Percentiles rank a stretch among this genome's conserved stretches.
phyloP scores from a whole-genome alignment of 2,113 vertebrate species.

The Cyanistes caeruleus region DNA sequence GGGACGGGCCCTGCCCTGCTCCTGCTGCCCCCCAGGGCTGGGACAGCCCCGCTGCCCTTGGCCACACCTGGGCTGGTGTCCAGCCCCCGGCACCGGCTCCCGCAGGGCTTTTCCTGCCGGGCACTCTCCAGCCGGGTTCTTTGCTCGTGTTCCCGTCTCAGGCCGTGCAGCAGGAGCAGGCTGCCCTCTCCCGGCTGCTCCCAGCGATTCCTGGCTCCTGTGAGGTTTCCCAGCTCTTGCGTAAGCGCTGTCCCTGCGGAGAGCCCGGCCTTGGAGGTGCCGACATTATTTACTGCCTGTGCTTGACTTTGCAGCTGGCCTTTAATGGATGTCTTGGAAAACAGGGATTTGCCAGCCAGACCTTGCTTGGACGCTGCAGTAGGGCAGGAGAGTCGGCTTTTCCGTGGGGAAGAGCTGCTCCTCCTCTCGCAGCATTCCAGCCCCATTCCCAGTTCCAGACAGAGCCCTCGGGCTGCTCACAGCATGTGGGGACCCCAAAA shows the following conservation, averaged over 20 bases:
- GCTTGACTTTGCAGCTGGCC: not conserved
- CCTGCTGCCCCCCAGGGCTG: not conserved
- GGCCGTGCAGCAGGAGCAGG: not conserved
- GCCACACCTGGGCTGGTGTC: not conserved
- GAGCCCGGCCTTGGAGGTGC: rapidly evolving
- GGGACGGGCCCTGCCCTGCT: not conserved
- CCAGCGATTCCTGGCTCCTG: rapidly evolving
- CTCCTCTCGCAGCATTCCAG: not conserved
- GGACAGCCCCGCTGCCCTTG: not conserved
- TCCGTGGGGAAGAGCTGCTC: not conserved
- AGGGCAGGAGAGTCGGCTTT: not conserved
- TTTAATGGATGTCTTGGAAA: not conserved
- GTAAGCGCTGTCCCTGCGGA: rapidly evolving
- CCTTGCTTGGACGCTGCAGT: rapidly evolving
- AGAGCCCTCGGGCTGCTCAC: not conserved
- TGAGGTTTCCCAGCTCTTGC: not conserved
- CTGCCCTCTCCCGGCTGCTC: conserved; percentile 21
- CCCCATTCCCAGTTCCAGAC: not conserved
- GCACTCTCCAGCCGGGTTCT: rapidly evolving
- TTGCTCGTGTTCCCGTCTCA: not conserved
- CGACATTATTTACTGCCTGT: not conserved
- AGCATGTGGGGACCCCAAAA: not conserved
- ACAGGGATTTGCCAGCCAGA: not conserved
- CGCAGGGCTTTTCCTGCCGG: not conserved
- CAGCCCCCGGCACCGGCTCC: rapidly evolving